phyloP scores from a whole-genome alignment of 1,140 invertebrate genomes.

The Papilio polyxenes region DNA sequence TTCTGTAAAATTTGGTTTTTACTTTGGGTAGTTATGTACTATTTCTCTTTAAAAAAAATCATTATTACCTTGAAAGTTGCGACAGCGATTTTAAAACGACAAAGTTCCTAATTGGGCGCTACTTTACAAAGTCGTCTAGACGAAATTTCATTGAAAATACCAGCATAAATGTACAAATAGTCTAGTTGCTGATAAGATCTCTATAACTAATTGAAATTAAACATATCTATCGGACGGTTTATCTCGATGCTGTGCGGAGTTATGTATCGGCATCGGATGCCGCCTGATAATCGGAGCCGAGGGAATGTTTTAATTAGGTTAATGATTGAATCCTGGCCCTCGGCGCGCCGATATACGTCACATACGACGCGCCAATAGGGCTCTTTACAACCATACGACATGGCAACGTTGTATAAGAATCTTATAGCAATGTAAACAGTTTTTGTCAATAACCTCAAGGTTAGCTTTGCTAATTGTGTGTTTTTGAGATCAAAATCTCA shows the following conservation, averaged over 20 bases:
- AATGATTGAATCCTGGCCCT: conserved; percentile 53
- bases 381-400: conserved; percentile 22
- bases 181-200: conserved; percentile 33
- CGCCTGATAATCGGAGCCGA: conserved; percentile 53
- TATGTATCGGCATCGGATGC: conserved; percentile 41
- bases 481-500: no score
- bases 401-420: neutral
- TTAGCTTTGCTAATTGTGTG: no score
- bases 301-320: conserved; percentile 73
- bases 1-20: no score
- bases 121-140: conserved; percentile 7
- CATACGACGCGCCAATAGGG: conserved; percentile 32
- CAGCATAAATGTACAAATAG: conserved; percentile 28
- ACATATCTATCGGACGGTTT: conserved; percentile 39
- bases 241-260: conserved; percentile 38
- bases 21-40: no score
- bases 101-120: neutral
- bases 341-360: conserved; percentile 50
- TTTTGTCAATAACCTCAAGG: no score
- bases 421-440: no score
- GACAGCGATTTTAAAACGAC: neutral
- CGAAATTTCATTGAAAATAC: neutral
- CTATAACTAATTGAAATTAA: conserved; percentile 45
- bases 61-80: neutral
- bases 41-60: no score